Base-by-base conservation (phyloP, 2,888 invertebrate species). In the Iselma pallidipennis region DNA sequence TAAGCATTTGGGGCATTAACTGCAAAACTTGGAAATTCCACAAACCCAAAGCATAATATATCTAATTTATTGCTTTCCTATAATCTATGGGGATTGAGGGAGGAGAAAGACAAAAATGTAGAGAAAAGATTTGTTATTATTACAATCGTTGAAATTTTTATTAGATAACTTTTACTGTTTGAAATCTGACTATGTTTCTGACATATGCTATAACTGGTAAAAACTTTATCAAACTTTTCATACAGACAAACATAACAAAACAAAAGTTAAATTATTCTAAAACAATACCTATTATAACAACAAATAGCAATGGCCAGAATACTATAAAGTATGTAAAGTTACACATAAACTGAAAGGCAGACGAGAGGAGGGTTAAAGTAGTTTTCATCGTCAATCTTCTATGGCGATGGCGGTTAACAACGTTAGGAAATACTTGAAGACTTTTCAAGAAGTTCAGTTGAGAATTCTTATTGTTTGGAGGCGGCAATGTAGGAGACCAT, bases 401-500 rank as follows among this genome's bases (percentile, higher is more conserved):
- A 49, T 50, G 53, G n/a, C 52, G 52, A 61, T 57, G 59, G 63
- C 62, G 67, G 67, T 62, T 63, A 64, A 72, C 72, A 72, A 71
- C 66, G 6, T 21, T 10, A 21, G 71, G 70, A 74, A 75, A 75
- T 74, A 75, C 76, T 76, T 75, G 70, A 72, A 68, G 74, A 74
- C 71, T 75, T 75, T 73, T 69, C 70, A 66, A 68, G 69, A 70
- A 73, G 72, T 74, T 68, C 72, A 67, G 70, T 69, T 71, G 71
- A 72, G 74, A 73, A 75, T 71, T 73, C 71, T 66, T 74, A 76
- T 77, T 77, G 77, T 76, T 75, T 66, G 56, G 33, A 14, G 65
- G 66, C 64, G 66, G 61, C 61, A 63, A 66, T 67, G 69, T 67
- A 59, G 65, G 65, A 64, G 62, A 63, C 74, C 74, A 73, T 75